phyloP scores from a whole-genome alignment of 2,888 invertebrate species.

The Xylota sylvarum region DNA sequence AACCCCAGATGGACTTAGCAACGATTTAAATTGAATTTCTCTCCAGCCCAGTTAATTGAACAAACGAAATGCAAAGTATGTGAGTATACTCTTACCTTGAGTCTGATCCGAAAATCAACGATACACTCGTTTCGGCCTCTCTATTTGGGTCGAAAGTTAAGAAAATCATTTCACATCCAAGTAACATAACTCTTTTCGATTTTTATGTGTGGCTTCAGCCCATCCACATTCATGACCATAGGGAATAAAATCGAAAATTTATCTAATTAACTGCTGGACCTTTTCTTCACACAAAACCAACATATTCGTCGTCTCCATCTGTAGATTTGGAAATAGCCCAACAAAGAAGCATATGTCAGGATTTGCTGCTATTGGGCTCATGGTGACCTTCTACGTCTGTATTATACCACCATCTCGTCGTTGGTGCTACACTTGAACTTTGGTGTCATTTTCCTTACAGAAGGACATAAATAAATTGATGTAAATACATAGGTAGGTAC shows the following conservation, averaged over 20 bases:
- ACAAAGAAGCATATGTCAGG: conserved; percentile 68
- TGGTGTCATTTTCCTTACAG: conserved; percentile 43
- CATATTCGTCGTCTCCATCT: conserved; percentile 54
- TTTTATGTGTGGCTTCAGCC: conserved; percentile 37
- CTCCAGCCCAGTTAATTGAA: conserved; percentile 7
- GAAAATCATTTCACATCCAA: conserved; percentile 57
- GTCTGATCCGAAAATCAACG: conserved; percentile 10
- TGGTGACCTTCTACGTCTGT: conserved; percentile 53
- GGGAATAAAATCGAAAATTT: conserved; percentile 73
- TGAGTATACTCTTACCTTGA: not conserved
- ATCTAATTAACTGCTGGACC: conserved; percentile 73
- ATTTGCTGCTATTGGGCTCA: conserved; percentile 38
- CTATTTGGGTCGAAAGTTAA: conserved; percentile 35
- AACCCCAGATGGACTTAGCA: not conserved
- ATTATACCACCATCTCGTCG: conserved; percentile 21
- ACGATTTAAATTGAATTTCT: conserved; percentile 18
- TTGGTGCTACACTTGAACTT: conserved; percentile 56
- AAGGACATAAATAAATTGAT: conserved; percentile 62
- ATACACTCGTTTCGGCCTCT: conserved; percentile 30
- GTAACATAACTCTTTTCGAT: conserved; percentile 33
- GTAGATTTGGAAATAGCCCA: conserved; percentile 37
- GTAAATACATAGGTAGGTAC: conserved; percentile 8
- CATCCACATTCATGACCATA: conserved; percentile 20
- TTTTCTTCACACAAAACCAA: conserved; percentile 47
- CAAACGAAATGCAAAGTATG: conserved; percentile 57